These are phyloP conservation scores for Amphipoea lucens DNA, from an alignment of 2,888 invertebrate species.

Conservation along the genomic window DNA sequence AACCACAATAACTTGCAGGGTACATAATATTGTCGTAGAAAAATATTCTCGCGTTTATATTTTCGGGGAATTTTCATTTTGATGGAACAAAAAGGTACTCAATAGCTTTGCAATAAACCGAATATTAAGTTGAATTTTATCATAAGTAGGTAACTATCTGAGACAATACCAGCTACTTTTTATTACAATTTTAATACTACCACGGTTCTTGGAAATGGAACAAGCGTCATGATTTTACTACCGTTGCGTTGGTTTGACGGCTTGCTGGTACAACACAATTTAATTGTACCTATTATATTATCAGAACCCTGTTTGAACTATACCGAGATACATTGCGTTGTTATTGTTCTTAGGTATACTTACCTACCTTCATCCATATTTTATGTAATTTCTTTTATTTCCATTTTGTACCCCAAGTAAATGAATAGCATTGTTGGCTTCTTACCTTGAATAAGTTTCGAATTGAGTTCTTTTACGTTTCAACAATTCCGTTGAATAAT, in stretches of 20 bases:
- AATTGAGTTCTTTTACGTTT: slow-evolving; percentile 52
- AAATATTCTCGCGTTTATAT: not conserved
- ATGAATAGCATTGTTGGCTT: slow-evolving; percentile 39
- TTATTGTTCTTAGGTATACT: not conserved
- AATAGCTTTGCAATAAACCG: slow-evolving; percentile 8
- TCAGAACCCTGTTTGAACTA: not conserved
- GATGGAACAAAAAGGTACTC: not conserved
- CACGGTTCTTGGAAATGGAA: not conserved
- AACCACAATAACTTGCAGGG: not conserved
- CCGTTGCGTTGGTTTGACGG: not conserved
- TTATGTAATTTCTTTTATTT: slow-evolving; percentile 15
- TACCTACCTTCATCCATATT: not conserved
- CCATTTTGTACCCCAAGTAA: slow-evolving; percentile 23
- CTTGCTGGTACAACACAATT: slow-evolving; percentile 2
- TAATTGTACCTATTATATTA: slow-evolving; percentile 21
- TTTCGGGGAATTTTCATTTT: not conserved
- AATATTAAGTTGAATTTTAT: not conserved
- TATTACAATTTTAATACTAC: not conserved
- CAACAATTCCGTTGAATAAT: slow-evolving; percentile 56
- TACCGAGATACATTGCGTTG: not conserved
- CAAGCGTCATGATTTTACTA: not conserved
- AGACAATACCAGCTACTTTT: not conserved
- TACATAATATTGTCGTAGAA: not conserved
- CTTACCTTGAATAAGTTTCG: slow-evolving; percentile 53
- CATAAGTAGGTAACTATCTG: not conserved